A percentile compares a stretch with the other conserved stretches of the same genome.
Evolutionary conservation across 2,888 invertebrate genomes (phyloP).

Genomic region (Sarcophaga caerulescens): DNA sequence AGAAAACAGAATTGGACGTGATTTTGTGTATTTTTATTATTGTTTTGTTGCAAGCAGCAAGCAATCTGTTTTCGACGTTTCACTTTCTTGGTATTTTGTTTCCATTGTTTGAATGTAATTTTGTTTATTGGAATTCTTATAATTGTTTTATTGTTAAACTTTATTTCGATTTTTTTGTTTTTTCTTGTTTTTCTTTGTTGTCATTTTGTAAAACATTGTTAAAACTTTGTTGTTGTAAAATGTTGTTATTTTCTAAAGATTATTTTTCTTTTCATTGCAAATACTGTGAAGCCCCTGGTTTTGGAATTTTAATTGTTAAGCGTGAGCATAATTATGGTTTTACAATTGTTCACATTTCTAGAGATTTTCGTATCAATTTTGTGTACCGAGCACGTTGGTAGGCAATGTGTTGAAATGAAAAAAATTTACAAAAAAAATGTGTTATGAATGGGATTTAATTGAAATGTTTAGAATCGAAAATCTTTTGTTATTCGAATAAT

Average conservation of each 20-base stretch:
- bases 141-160: background rate
- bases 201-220: background rate
- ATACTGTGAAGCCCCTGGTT: background rate
- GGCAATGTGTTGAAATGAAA: slow-evolving; percentile 26
- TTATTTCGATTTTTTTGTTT: slow-evolving; percentile 19
- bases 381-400: background rate
- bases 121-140: slow-evolving; percentile 16
- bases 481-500: background rate
- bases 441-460: background rate
- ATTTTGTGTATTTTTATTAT: background rate
- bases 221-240: slow-evolving; percentile 8
- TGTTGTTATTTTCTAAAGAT: slow-evolving; percentile 13
- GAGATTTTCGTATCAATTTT: background rate
- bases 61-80: background rate
- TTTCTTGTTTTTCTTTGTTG: slow-evolving; percentile 5
- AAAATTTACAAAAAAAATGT: background rate
- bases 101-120: slow-evolving; percentile 7
- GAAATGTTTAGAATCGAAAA: background rate
- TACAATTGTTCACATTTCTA: slow-evolving; percentile 26
- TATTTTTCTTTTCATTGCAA: background rate
- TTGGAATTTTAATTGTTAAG: slow-evolving; percentile 61
- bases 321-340: slow-evolving; percentile 67
- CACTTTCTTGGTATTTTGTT: slow-evolving; percentile 53
- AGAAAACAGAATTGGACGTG: background rate
- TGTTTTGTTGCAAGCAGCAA: background rate